phyloP scores from a whole-genome alignment of 2,113 vertebrate species.

The Phoenicopterus ruber region DNA sequence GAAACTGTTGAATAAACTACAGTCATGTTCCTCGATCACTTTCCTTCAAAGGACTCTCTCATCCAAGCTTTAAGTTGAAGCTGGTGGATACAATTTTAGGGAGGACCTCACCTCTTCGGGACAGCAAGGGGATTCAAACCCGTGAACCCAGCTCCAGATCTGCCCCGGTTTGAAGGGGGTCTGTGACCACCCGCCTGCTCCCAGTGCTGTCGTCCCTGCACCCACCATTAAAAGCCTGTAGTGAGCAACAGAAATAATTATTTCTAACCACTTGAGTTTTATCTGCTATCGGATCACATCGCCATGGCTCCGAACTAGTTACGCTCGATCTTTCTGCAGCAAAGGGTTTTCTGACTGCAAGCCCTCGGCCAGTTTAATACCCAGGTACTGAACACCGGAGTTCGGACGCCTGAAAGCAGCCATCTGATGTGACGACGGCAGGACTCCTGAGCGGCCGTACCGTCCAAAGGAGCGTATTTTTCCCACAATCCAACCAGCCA shows the following conservation, averaged over 20 bases:
- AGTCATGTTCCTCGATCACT: fast-evolving
- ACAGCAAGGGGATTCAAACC: background rate
- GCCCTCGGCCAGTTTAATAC: background rate
- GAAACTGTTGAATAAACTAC: background rate
- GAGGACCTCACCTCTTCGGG: background rate
- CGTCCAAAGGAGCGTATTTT: fast-evolving
- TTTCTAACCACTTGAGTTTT: fast-evolving
- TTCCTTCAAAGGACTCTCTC: background rate
- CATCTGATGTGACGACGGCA: fast-evolving
- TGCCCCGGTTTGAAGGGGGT: too few species aligned
- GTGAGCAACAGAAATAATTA: background rate
- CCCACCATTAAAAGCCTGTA: background rate
- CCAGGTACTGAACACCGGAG: background rate
- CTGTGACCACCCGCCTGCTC: background rate
- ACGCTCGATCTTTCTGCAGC: background rate
- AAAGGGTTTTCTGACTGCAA: fast-evolving
- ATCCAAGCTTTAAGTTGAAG: background rate
- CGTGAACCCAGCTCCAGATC: background rate
- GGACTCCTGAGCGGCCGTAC: fast-evolving
- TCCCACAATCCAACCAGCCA: background rate
- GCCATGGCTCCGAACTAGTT: background rate
- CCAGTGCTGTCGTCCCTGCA: fast-evolving
- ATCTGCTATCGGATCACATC: fast-evolving
- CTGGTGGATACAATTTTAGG: background rate
- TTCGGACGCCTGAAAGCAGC: fast-evolving